A percentile compares a stretch with the other conserved stretches of the same genome.
phyloP scores from a whole-genome alignment of 2,888 invertebrate species.

The Mythimna pallens region DNA sequence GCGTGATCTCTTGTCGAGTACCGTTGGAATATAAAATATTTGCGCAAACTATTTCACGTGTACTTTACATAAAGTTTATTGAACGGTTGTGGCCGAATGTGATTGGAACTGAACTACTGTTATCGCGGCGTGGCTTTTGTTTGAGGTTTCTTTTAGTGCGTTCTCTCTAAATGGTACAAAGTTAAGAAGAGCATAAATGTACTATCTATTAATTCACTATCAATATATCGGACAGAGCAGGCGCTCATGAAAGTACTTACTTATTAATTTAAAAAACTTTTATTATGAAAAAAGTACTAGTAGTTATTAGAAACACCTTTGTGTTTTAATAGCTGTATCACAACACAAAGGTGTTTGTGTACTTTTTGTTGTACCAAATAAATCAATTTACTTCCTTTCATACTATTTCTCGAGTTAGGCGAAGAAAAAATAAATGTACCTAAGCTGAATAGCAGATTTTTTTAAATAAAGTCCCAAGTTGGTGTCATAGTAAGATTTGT shows the following conservation, averaged over 20 bases:
- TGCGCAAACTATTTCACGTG: slow-evolving; percentile 43
- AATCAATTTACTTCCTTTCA: not conserved
- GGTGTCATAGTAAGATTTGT: not conserved
- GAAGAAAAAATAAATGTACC: not conserved
- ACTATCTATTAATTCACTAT: not conserved
- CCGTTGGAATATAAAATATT: slow-evolving; percentile 55
- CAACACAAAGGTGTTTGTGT: too few relatives aligned
- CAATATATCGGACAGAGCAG: not conserved
- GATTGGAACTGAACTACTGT: slow-evolving; percentile 38
- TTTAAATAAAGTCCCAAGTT: not conserved
- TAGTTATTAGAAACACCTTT: too few relatives aligned
- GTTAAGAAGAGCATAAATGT: slow-evolving; percentile 3
- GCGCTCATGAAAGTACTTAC: not conserved
- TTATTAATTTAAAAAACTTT: not conserved
- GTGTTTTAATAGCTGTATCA: too few relatives aligned
- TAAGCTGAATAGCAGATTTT: not conserved
- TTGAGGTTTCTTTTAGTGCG: slow-evolving; percentile 35
- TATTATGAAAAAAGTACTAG: not conserved
- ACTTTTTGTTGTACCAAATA: too few relatives aligned
- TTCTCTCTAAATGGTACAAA: slow-evolving; percentile 29
- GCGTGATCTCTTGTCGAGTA: slow-evolving; percentile 30
- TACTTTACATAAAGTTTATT: slow-evolving; percentile 56
- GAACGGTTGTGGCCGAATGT: slow-evolving; percentile 40
- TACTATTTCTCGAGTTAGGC: not conserved
- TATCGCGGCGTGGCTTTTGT: slow-evolving; percentile 15